Percentiles rank a stretch among this genome's conserved stretches.
phyloP scores from a whole-genome alignment of 2,113 vertebrate species.

The Actenoides hombroni region DNA sequence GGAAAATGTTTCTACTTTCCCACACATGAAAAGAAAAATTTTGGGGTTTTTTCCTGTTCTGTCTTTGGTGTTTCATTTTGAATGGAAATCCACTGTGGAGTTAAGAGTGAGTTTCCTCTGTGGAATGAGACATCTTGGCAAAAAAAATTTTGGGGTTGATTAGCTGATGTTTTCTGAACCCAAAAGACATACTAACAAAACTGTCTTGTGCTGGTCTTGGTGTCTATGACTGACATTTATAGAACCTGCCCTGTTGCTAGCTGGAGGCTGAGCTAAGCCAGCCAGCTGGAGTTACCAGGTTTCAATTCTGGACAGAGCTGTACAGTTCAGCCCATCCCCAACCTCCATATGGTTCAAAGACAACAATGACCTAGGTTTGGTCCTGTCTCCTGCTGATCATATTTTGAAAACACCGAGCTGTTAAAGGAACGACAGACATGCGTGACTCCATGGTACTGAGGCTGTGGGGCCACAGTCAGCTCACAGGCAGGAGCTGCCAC shows the following conservation, averaged over 20 bases:
- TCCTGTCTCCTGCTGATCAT: not conserved
- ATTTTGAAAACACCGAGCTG: not conserved
- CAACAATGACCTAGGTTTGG: not conserved
- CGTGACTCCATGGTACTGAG: not conserved
- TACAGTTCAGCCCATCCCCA: not conserved
- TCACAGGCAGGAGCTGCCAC: not conserved
- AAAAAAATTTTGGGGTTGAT: not conserved
- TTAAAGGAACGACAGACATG: not conserved
- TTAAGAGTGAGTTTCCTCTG: not conserved
- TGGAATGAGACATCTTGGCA: not conserved
- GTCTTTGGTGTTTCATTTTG: not conserved
- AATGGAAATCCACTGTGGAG: not conserved
- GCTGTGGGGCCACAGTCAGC: fast-evolving
- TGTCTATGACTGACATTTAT: not conserved
- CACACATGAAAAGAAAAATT: not conserved
- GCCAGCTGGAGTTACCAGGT: not conserved
- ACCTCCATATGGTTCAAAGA: not conserved
- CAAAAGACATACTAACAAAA: not conserved
- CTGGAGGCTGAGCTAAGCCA: not conserved
- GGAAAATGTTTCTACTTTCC: not conserved
- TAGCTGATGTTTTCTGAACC: not conserved
- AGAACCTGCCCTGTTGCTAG: not conserved
- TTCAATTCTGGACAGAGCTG: not conserved
- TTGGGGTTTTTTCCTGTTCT: not conserved
- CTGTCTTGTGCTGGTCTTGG: not conserved